Base-by-base conservation (phyloP, 2,888 invertebrate species). In the Ischnus inquisitorius region DNA sequence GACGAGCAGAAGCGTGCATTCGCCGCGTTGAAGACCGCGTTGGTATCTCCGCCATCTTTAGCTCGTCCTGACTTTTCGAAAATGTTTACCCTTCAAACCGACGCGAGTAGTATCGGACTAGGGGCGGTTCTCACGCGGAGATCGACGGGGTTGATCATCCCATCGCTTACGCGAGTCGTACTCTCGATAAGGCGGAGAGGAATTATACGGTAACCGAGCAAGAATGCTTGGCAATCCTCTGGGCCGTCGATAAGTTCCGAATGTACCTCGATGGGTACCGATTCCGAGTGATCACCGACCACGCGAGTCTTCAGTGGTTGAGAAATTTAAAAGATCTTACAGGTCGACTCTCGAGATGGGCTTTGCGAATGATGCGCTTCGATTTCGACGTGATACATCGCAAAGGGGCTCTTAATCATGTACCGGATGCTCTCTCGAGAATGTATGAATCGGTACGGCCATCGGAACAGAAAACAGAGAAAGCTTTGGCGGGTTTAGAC, bases 241-340 rank as follows among this genome's bases (percentile, higher is more conserved):
- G n/a, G n/a, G n/a, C n/a, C n/a, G n/a, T n/a, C n/a, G n/a, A n/a
- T n/a, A n/a, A n/a, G n/a, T n/a, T n/a, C n/a, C n/a, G n/a, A n/a
- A n/a, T n/a, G n/a, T n/a, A n/a, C n/a, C n/a, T n/a, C n/a, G n/a
- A n/a, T n/a, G n/a, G n/a, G n/a, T n/a, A n/a, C n/a, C n/a, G n/a
- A n/a, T n/a, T n/a, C n/a, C n/a, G n/a, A n/a, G n/a, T n/a, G n/a
- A n/a, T n/a, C n/a, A 90, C 88, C 0, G 89, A 90, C 34, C 89
- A 90, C 12, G 64, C 65, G 19, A 85, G 84, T n/a, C 41, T 90
- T 2, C 48, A 69, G 8, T 90, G 88, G 90, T 69, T 89, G 0
- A 69, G 79, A 6, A 81, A 79, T n/a, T 57, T 86, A 2, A 85
- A 89, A 12, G 82, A 87, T n/a, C 89, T 89, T 1, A 65, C 57